Evolutionary conservation across 1,140 invertebrate species (phyloP).

Genomic region (Bombus ignitus): DNA sequence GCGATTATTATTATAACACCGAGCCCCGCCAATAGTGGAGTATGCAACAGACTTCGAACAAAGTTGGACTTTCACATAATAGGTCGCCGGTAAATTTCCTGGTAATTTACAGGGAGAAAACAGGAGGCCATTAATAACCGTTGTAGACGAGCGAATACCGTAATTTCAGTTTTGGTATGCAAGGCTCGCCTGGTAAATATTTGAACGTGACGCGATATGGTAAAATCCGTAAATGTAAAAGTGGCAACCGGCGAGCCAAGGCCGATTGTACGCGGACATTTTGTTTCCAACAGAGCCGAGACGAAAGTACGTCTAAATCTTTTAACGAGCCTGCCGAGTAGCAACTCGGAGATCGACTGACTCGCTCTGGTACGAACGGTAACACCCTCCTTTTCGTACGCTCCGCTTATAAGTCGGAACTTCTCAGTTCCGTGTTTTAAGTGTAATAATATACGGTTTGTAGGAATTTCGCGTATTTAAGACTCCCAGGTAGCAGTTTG

Average conservation of each 20-base stretch:
- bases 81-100: constrained; percentile 2
- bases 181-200: constrained; percentile 30
- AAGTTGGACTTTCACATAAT: not conserved
- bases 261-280: not conserved
- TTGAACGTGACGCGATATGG: constrained; percentile 19
- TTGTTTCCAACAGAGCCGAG: not conserved
- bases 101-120: not conserved
- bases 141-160: not conserved
- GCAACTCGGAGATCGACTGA: not conserved
- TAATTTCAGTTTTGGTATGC: constrained; percentile 23
- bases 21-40: not conserved
- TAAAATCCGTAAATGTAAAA: not conserved
- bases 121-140: constrained; percentile 21
- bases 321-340: constrained; percentile 40
- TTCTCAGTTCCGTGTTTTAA: not conserved
- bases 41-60: constrained; percentile 1
- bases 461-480: constrained; percentile 13
- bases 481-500: not conserved
- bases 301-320: constrained; percentile 46
- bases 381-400: constrained; percentile 1
- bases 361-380: not conserved
- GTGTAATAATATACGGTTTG: constrained; percentile 30
- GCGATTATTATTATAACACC: not conserved
- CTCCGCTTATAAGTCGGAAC: not conserved
- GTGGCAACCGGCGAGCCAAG: not conserved